Base-by-base conservation (phyloP, 2,888 invertebrate genomes). In the Plebejus melissa region DNA sequence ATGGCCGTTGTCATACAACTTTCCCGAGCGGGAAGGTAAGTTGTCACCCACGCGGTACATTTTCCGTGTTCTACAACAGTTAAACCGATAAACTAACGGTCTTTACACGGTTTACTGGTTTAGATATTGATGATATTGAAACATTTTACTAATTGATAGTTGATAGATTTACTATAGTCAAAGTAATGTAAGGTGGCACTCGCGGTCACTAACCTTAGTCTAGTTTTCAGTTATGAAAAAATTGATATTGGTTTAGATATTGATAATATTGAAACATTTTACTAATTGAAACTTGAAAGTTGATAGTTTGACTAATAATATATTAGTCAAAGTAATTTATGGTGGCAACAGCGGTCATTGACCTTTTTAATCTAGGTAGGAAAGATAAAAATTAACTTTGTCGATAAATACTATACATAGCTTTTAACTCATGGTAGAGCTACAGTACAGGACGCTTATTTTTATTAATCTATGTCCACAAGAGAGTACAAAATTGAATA, bases 41-140 rank as follows among this genome's bases (percentile, higher is more conserved):
- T 71, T 41, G 50, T 54, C 72, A 32, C 72, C 72, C 50, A 72
- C 72, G 72, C 72, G 9, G n/a, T 72, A 72, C 54, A 16, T 72
- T 54, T 72, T 28, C 60, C 32, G 32, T 65, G 65, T 65, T 65
- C 13, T 65, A 65, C 65, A 65, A 65, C 36, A 13, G 65, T 32
- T 36, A 16, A 65, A 2, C 5, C 32, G 65, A 65, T 65, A 65
- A 65, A 65, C 65, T 65, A 65, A 13, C 65, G 36, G 65, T 65
- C 65, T 65, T 36, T 65, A 65, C 65, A 65, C 65, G 65, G 32
- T 65, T 65, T 60, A 60, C 60, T 60, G 28, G 60, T 60, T 28
- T 60, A 22, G n/a, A 2, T 58, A 58, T 58, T 58, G 58, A 58
- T 58, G 22, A 58, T 58, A 54, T 58, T 58, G 22, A 22, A 16